Conservation (phyloP, 1,140 invertebrate species). For the Papilio xuthus region DNA sequence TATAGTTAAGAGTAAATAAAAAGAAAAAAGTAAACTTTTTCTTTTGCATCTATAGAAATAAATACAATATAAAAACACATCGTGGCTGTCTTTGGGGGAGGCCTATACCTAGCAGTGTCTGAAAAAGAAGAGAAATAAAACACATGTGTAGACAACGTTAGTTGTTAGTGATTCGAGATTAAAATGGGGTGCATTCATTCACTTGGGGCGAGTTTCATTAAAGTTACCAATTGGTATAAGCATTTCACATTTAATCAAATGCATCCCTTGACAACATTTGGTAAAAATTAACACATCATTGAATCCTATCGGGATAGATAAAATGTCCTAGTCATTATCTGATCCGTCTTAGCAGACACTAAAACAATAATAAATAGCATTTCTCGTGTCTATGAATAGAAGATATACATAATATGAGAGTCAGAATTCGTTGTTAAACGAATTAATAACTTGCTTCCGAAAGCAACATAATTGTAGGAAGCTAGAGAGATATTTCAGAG, state of each 20-base stretch:
- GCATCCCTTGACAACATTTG: slow-evolving; percentile 63
- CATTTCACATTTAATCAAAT: slow-evolving; percentile 67
- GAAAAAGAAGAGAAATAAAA: too few species aligned
- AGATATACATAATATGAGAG: slow-evolving; percentile 2
- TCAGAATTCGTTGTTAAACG: not conserved
- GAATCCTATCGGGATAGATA: not conserved
- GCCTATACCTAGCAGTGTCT: too few species aligned
- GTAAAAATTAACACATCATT: slow-evolving; percentile 29
- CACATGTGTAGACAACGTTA: not conserved
- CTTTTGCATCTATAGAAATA: not conserved
- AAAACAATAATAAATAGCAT: not conserved
- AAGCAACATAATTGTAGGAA: not conserved
- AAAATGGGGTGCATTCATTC: slow-evolving; percentile 49
- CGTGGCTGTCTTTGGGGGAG: too few species aligned
- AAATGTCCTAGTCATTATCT: not conserved
- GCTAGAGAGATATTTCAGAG: not conserved
- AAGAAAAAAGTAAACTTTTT: not conserved
- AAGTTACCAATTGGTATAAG: slow-evolving; percentile 71
- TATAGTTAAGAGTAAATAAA: not conserved
- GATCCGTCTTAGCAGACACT: not conserved
- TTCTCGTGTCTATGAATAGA: too few species aligned
- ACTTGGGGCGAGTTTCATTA: slow-evolving; percentile 75
- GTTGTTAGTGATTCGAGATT: slow-evolving; percentile 25
- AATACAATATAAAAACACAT: not conserved
- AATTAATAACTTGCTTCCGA: not conserved